Evolutionary conservation across 2,888 invertebrate genomes (phyloP).

Genomic region (Eudasyphora cyanicolor): DNA sequence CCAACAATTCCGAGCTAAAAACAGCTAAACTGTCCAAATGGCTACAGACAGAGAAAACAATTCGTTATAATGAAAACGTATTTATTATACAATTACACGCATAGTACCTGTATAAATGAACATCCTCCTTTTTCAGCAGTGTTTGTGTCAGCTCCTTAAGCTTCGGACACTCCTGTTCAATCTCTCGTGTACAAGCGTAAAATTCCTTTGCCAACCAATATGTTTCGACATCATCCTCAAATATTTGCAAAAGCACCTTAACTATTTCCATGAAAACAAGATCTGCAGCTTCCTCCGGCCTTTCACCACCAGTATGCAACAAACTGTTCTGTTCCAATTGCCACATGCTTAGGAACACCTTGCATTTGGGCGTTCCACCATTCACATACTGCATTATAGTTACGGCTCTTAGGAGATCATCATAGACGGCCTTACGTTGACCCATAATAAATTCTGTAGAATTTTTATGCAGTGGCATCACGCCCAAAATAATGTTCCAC

Average conservation of each 20-base stretch:
- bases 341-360: conserved; percentile 90
- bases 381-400: conserved; percentile 85
- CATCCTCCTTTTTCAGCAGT: conserved; percentile 89
- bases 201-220: conserved; percentile 92
- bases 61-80: not conserved
- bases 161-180: conserved; percentile 84
- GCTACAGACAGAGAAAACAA: conserved; percentile 79
- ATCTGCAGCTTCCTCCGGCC: conserved; percentile 78
- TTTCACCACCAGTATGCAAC: conserved; percentile 67
- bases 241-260: conserved; percentile 86
- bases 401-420: conserved; percentile 87
- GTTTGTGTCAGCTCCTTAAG: conserved; percentile 85
- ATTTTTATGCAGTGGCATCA: conserved; percentile 88
- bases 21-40: conserved; percentile 83
- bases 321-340: conserved; percentile 85
- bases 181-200: conserved; percentile 85
- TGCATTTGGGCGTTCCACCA: conserved; percentile 84
- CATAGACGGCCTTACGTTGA: conserved; percentile 88
- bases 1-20: conserved; percentile 84
- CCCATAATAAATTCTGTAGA: conserved; percentile 88
- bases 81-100: too few species aligned
- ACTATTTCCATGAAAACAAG: conserved; percentile 85
- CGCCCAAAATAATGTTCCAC: conserved; percentile 92
- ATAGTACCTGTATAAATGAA: conserved; percentile 83
- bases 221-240: conserved; percentile 87